phyloP scores from a whole-genome alignment of 2,888 invertebrate species.

The Zeuzera pyrina region DNA sequence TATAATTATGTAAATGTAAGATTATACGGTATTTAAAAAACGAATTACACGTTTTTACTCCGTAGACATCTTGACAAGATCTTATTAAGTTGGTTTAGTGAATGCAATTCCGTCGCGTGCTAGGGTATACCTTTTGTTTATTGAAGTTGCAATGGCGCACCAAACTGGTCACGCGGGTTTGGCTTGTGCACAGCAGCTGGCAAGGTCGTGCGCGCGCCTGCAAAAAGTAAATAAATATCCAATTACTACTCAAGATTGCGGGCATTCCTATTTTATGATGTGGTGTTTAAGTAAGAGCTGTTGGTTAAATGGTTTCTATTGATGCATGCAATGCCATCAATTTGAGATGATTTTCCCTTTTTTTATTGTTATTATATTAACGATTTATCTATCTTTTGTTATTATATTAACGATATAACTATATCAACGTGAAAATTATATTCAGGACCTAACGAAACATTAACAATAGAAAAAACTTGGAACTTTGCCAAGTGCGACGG shows the following conservation, averaged over 20 bases:
- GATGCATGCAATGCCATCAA: no score
- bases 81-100: neutral
- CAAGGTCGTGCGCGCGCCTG: slow-evolving; percentile 59
- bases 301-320: no score
- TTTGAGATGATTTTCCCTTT: no score
- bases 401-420: no score
- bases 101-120: slow-evolving; percentile 48
- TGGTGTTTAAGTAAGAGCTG: slow-evolving; percentile 27
- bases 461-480: no score
- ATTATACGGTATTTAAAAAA: no score
- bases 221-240: no score
- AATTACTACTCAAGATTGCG: slow-evolving; percentile 32
- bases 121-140: slow-evolving; percentile 60
- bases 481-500: no score
- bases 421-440: no score
- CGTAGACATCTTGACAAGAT: neutral
- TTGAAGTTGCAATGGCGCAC: slow-evolving; percentile 28
- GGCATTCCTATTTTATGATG: slow-evolving; percentile 43
- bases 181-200: slow-evolving; percentile 44
- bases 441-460: no score
- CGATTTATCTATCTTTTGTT: no score
- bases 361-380: no score
- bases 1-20: neutral
- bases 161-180: slow-evolving; percentile 57
- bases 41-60: neutral